Percentiles rank a stretch among this genome's conserved stretches.
Evolutionary conservation across 2,888 invertebrate genomes (phyloP).

Genomic region (Lithodes maja): DNA sequence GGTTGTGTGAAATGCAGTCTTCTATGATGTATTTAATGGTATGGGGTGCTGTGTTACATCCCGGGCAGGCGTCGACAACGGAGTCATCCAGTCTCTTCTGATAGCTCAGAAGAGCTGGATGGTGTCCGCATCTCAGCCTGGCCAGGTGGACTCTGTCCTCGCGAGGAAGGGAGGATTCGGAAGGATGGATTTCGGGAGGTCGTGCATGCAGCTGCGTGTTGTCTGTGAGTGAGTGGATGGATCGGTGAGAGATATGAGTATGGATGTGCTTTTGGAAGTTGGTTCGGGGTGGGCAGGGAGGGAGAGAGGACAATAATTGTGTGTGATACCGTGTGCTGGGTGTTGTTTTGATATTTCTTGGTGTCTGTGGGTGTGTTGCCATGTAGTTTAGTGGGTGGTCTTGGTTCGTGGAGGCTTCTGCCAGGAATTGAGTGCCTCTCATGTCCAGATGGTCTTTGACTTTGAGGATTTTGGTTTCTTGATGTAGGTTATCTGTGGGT

Average conservation of each 20-base stretch:
- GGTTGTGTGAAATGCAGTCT: conserved; percentile 1
- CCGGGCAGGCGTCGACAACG: neutral
- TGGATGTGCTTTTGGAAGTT: neutral
- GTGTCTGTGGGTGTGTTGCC: no score
- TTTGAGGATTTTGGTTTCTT: no score
- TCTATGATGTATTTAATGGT: neutral
- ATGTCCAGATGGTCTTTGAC: no score
- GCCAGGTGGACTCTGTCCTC: conserved; percentile 16
- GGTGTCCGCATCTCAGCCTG: neutral
- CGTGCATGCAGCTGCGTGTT: conserved; percentile 1
- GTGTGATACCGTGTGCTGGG: neutral
- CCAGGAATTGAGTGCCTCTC: no score
- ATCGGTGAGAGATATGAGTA: neutral
- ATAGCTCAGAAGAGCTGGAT: neutral
- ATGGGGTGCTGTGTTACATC: conserved; percentile 11
- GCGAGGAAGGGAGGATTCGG: neutral
- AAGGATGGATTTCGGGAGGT: conserved; percentile 2
- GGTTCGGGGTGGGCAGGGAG: neutral
- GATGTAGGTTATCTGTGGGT: no score
- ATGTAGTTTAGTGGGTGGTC: no score
- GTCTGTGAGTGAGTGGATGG: neutral
- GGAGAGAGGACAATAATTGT: neutral
- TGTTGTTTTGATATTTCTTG: no score
- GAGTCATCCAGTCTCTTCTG: neutral
- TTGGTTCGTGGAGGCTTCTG: no score